These are phyloP conservation scores for Heliconius hermathena DNA, from an alignment of 1,140 invertebrate species.

Conservation along the genomic window DNA sequence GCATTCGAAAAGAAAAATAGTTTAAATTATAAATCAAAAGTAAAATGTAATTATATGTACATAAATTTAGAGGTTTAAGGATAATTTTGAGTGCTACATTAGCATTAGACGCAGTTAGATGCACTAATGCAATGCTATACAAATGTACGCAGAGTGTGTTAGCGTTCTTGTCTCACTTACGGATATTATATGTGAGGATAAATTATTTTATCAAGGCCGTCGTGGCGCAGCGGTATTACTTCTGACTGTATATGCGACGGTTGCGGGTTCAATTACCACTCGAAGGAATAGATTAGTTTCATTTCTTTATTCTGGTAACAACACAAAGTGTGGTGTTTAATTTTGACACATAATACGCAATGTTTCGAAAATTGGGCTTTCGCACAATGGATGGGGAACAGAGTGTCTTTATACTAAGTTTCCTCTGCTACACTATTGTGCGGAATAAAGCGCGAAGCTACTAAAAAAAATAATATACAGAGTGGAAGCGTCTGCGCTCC, in stretches of 20 bases:
- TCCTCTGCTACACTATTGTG: too few relatives aligned
- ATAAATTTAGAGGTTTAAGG: background rate
- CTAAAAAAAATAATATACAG: too few relatives aligned
- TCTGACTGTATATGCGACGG: background rate
- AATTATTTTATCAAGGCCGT: background rate
- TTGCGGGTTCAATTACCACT: background rate
- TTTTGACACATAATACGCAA: too few relatives aligned
- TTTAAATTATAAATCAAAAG: background rate
- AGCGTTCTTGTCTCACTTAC: background rate
- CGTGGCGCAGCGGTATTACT: background rate
- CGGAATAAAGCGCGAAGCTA: too few relatives aligned
- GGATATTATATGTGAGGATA: background rate
- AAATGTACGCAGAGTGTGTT: background rate
- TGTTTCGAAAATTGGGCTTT: too few relatives aligned
- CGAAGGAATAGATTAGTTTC: too few relatives aligned
- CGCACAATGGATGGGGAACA: too few relatives aligned
- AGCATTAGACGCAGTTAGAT: constrained; percentile 10
- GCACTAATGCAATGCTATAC: constrained; percentile 2
- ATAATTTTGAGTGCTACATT: constrained; percentile 1
- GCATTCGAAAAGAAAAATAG: too few relatives aligned
- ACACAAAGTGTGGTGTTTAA: too few relatives aligned
- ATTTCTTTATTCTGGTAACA: too few relatives aligned
- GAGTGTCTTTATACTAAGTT: too few relatives aligned
- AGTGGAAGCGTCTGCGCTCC: too few relatives aligned
- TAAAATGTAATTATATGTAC: background rate